Conservation (phyloP, 2,888 invertebrate genomes). For the Stramonita haemastoma region DNA sequence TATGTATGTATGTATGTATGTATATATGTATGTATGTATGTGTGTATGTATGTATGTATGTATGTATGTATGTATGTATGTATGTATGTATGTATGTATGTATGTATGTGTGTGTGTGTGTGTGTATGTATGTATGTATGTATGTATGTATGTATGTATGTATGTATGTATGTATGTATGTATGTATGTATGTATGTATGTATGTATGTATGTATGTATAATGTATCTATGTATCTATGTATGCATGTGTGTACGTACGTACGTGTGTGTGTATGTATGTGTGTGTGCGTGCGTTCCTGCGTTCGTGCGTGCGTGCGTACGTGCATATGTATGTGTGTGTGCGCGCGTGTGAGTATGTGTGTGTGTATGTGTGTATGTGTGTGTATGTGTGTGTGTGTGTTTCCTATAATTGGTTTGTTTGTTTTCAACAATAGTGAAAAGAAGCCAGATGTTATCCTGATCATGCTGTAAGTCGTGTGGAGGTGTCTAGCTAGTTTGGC, state of each 20-base stretch:
- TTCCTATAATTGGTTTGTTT: no score
- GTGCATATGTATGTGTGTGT: not conserved
- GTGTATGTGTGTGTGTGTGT: no score
- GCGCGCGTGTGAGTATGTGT: not conserved
- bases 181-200: slow-evolving; percentile 31
- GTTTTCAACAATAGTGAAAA: no score
- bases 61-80: slow-evolving; percentile 21
- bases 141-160: slow-evolving; percentile 22
- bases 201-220: not conserved
- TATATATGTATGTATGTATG: slow-evolving; percentile 3
- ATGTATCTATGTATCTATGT: no score
- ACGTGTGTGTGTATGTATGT: not conserved
- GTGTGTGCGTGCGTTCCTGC: no score
- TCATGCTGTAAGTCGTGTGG: no score
- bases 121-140: slow-evolving; percentile 20
- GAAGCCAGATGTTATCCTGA: no score
- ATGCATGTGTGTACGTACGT: no score
- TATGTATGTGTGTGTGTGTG: slow-evolving; percentile 27
- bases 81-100: slow-evolving; percentile 13
- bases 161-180: slow-evolving; percentile 15
- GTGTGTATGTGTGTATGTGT: no score
- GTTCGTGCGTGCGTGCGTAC: not conserved
- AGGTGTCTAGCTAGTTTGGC: no score
- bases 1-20: not conserved
- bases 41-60: slow-evolving; percentile 21